A percentile compares a stretch with the other conserved stretches of the same genome.
These are phyloP conservation scores for Champsocephalus gunnari DNA, from an alignment of 2,797 vertebrate genomes.

Conservation along the genomic window DNA sequence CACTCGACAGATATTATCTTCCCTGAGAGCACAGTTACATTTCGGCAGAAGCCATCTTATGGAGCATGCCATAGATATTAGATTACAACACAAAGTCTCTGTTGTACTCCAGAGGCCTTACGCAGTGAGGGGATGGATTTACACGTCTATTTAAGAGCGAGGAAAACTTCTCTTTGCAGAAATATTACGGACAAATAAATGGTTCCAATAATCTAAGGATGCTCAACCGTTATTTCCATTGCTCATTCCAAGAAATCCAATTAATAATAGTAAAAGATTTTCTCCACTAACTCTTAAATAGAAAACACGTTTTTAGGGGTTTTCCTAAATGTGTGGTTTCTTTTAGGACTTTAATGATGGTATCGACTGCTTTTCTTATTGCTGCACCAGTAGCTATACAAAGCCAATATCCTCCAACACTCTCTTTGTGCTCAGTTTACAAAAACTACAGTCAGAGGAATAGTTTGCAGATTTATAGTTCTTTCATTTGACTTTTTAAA, in stretches of 20 bases:
- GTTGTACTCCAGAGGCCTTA: constrained; percentile 24
- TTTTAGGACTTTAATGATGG: constrained; percentile 12
- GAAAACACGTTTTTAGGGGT: neutral
- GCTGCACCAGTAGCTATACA: constrained; percentile 10
- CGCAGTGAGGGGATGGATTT: neutral
- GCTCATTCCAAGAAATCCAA: neutral
- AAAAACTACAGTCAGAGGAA: neutral
- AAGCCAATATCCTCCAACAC: constrained; percentile 7
- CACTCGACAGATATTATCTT: constrained; percentile 8
- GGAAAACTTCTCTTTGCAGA: constrained; percentile 26
- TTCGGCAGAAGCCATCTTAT: constrained; percentile 2
- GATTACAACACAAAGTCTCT: constrained; percentile 31
- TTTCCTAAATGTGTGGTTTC: neutral
- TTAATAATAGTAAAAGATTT: neutral
- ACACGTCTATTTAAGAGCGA: neutral
- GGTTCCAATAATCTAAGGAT: neutral
- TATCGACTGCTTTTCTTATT: constrained; percentile 19
- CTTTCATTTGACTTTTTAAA: neutral
- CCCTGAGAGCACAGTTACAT: neutral
- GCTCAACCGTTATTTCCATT: neutral
- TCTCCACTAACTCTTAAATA: constrained; percentile 7
- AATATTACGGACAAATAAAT: neutral
- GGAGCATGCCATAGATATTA: constrained; percentile 29
- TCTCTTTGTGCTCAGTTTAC: neutral
- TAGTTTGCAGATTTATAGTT: neutral